Evolutionary conservation across 2,797 vertebrate genomes (phyloP).

Genomic region (Micropoecilia bifurca): DNA sequence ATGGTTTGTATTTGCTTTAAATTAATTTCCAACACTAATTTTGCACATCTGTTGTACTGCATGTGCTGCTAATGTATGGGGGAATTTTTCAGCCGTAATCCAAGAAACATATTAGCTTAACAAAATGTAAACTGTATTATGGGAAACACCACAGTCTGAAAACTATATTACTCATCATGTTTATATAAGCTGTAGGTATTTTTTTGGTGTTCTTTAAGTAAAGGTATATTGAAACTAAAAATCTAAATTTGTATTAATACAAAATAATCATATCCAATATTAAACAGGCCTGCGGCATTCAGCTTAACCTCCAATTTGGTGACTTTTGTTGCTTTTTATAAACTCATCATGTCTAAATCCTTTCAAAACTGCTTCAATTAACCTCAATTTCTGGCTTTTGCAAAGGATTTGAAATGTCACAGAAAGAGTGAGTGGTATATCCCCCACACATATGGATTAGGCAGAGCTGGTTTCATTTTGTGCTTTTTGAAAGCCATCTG

Average conservation of each 20-base stretch:
- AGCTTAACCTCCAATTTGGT: slow-evolving; percentile 27
- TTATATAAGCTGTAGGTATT: neutral
- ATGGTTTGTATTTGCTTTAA: neutral
- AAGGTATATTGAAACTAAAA: neutral
- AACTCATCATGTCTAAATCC: slow-evolving; percentile 15
- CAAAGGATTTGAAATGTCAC: slow-evolving; percentile 18
- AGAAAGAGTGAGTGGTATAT: slow-evolving; percentile 16
- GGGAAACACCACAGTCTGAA: neutral
- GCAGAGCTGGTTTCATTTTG: slow-evolving; percentile 2
- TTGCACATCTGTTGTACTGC: neutral
- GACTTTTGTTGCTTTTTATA: slow-evolving; percentile 26
- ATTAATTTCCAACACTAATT: neutral
- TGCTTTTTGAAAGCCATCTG: slow-evolving; percentile 34
- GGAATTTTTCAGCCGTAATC: no score
- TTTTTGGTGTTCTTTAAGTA: neutral
- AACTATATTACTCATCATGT: neutral
- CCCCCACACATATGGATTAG: slow-evolving; percentile 35
- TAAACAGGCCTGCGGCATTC: neutral
- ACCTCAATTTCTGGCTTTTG: slow-evolving; percentile 38
- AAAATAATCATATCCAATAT: neutral
- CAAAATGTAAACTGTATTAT: neutral
- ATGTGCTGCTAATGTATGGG: neutral
- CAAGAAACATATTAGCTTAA: neutral
- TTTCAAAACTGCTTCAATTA: slow-evolving; percentile 46
- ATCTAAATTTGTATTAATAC: neutral